Evolutionary conservation across 2,888 invertebrate genomes (phyloP).

Genomic region (Acholoe squamosa): DNA sequence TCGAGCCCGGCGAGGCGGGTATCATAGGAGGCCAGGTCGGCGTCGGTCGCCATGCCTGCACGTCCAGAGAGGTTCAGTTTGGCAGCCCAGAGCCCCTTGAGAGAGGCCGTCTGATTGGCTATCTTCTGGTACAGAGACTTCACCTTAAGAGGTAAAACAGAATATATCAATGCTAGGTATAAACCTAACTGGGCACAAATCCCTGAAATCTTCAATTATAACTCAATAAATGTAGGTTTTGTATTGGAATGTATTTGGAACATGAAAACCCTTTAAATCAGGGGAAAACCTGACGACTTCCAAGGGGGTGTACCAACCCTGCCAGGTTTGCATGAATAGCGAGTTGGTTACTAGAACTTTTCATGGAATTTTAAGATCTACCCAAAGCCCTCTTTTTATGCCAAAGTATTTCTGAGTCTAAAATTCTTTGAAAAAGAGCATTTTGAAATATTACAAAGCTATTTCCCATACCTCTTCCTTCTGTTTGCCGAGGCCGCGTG

Average conservation of each 20-base stretch:
- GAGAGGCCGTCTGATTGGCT: slow-evolving; percentile 79
- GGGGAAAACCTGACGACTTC: too few relatives aligned
- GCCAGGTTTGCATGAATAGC: neutral
- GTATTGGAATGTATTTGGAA: too few relatives aligned
- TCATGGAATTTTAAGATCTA: neutral
- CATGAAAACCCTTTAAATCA: too few relatives aligned
- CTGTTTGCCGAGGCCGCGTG: slow-evolving; percentile 78
- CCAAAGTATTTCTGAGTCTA: too few relatives aligned
- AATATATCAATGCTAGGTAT: too few relatives aligned
- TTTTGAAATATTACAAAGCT: neutral
- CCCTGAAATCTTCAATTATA: too few relatives aligned
- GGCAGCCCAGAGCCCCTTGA: slow-evolving; percentile 81
- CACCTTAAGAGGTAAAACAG: slow-evolving; percentile 70
- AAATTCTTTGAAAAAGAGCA: neutral
- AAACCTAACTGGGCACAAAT: too few relatives aligned
- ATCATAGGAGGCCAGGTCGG: slow-evolving; percentile 77
- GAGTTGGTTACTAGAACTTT: neutral
- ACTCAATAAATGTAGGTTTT: too few relatives aligned
- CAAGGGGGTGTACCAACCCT: neutral
- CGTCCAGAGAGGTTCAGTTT: slow-evolving; percentile 80
- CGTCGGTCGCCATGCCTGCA: slow-evolving; percentile 76
- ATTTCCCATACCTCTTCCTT: slow-evolving; percentile 77
- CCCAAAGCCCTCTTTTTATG: neutral
- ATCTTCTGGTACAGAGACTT: slow-evolving; percentile 80
- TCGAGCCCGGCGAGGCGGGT: slow-evolving; percentile 76